A percentile compares a stretch with the other conserved stretches of the same genome.
phyloP scores from a whole-genome alignment of 2,797 vertebrate genomes.

The Neolamprologus multifasciatus region DNA sequence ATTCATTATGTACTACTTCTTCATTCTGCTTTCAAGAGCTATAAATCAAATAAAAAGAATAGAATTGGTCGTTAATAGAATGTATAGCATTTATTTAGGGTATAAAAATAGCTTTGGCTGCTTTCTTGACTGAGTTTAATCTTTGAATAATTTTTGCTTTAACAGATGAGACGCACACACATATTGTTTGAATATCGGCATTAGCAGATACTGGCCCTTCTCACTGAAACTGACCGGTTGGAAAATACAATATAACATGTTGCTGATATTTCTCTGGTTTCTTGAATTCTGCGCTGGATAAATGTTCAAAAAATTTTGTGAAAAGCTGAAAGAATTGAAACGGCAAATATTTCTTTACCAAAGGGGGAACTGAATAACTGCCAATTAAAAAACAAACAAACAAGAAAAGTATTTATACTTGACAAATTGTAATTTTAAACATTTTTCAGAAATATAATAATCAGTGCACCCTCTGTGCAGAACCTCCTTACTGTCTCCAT shows the following conservation, averaged over 20 bases:
- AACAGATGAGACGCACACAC: neutral
- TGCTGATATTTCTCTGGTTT: neutral
- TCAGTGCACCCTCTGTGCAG: neutral
- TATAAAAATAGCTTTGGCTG: neutral
- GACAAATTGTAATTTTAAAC: neutral
- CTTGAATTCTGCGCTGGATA: neutral
- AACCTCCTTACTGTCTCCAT: neutral
- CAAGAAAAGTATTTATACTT: neutral
- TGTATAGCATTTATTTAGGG: neutral
- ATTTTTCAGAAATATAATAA: neutral
- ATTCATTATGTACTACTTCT: neutral
- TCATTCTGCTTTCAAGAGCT: neutral
- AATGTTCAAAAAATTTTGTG: neutral
- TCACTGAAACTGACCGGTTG: neutral
- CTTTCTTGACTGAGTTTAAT: neutral
- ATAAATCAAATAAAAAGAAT: neutral
- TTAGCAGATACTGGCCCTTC: neutral
- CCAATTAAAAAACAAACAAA: neutral
- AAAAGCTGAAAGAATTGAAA: neutral
- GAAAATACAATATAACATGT: neutral
- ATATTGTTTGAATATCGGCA: rapidly evolving
- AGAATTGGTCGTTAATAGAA: neutral
- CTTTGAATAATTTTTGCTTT: neutral
- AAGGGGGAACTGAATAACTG: neutral
- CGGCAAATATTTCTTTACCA: neutral